Evolutionary conservation across 2,113 vertebrate species (phyloP), one percentile per base, ranked within the genome.

Genomic region (Paradoxurus hermaphroditus): DNA sequence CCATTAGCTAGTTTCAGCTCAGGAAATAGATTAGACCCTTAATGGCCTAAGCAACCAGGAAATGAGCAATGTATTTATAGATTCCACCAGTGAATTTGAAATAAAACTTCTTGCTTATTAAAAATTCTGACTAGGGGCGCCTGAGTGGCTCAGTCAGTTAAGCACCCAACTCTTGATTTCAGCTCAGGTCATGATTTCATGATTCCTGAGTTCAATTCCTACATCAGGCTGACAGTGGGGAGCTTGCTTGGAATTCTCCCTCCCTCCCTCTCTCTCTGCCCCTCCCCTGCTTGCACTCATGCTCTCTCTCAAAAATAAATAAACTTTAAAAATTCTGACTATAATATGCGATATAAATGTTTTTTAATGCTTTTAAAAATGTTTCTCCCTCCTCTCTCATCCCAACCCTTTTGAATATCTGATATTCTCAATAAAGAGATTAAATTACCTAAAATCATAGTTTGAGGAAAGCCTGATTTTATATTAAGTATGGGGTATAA

Each of bases 1-100:
- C 83, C 97, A 94, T 97, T 97, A 91, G 68, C 77, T 97, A 95
- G 92, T 79, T 19, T 88, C 95, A 97, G 41, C 86, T 96, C 86
- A 36, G 14, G 94, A 96, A 97, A 91, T 84, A 68, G 44, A 63
- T 92, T 92, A 96, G 89, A 89, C 79, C 53, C 51, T 91, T 97
- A 56, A 94, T 94, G 94, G 95, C 94, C 12, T 85, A 86, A 91
- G 82, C 78, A 88, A 92, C 56, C 91, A 97, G 98, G 94, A 97
- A 98, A 94, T 3, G 34, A 97, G 88, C 53, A 16, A 77, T 82
- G 70, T 81, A 70, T 82, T 91, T 90, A 77, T 44, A 97, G 93
- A 92, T 79, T 65, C 86, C 59, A 96, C 90, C 39, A 14, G 0
- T 94, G 91, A 96, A 81, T 86, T 90, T 94, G 86, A 96, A 97